Base-by-base conservation (phyloP, 2,888 invertebrate genomes). In the Gasteruption jaculator region DNA sequence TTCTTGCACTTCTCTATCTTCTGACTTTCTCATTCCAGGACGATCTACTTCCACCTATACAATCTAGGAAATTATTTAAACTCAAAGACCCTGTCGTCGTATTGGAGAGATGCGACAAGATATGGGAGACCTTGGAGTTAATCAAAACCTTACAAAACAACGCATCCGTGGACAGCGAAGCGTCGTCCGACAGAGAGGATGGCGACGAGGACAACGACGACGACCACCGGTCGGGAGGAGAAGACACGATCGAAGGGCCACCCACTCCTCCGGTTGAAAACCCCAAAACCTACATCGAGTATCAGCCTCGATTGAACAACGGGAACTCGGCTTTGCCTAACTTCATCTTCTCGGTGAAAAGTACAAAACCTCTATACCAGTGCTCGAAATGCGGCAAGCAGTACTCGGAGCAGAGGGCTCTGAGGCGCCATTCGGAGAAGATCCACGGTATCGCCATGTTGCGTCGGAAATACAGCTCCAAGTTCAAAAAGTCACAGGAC, bases 71-170 rank as follows among this genome's bases (percentile, higher is more conserved):
- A 56, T 27, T 37, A 55, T 2, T 38, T 58, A 34, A 56, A 53
- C n/a, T 71, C 10, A 59, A 51, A 15, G 54, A 65, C 21, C 57
- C 65, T 6, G 42, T 52, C 15, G 45, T 71, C 6, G 31, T 53
- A 10, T 42, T 69, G 4, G 62, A 65, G 39, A 51, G 56, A 22
- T 71, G 70, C 41, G 70, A 71, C 48, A 69, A 68, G 49, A 68
- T 71, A 40, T 69, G 69, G 68, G 58, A 69, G 38, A 69, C 69
- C 3, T 45, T 68, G 29, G 53, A 70, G 15, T 45, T 70, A 3
- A 62, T 71, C 33, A 61, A 60, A 41, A 53, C 56, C 32, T 32
- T 56, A 10, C 59, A 62, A 38, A 11, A n/a, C 10, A 12, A 30
- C 10, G 5, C 16, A 31, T 7, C n/a, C 15, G 7, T 5, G 3